These are phyloP conservation scores for Mormoops blainvillei DNA, from an alignment of 2,113 vertebrate species.

Conservation along the genomic window DNA sequence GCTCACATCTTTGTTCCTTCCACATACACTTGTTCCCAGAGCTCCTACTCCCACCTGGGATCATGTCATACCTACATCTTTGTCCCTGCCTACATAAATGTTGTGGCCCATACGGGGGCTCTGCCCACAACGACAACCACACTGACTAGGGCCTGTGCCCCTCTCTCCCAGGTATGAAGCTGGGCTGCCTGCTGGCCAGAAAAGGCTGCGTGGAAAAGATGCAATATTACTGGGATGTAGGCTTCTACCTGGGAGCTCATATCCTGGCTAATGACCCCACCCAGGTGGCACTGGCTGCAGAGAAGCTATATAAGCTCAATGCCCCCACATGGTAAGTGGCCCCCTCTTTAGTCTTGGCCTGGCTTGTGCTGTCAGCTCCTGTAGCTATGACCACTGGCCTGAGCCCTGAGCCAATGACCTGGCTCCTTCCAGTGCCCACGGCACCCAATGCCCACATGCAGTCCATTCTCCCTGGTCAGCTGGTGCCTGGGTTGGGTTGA, in stretches of 20 bases:
- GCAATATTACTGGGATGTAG: conserved; percentile 93
- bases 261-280: conserved; percentile 86
- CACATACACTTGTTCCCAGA: neutral
- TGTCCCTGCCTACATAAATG: neutral
- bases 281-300: conserved; percentile 89
- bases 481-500: conserved; percentile 1
- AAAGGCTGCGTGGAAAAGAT: conserved; percentile 92
- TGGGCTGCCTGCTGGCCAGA: conserved; percentile 88
- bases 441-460: neutral
- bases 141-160: neutral
- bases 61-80: neutral
- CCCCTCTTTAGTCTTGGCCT: neutral
- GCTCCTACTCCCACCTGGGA: neutral
- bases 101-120: neutral
- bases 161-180: conserved; percentile 84
- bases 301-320: conserved; percentile 91
- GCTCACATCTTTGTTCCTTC: neutral
- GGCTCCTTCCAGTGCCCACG: neutral
- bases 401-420: neutral
- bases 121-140: neutral
- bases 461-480: neutral
- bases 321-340: conserved; percentile 88
- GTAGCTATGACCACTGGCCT: neutral
- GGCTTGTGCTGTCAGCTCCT: neutral
- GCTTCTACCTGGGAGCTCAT: conserved; percentile 90